Evolutionary conservation across 2,888 invertebrate genomes (phyloP), one percentile per base, ranked within the genome.

Genomic region (Trichopoda pennipes): DNA sequence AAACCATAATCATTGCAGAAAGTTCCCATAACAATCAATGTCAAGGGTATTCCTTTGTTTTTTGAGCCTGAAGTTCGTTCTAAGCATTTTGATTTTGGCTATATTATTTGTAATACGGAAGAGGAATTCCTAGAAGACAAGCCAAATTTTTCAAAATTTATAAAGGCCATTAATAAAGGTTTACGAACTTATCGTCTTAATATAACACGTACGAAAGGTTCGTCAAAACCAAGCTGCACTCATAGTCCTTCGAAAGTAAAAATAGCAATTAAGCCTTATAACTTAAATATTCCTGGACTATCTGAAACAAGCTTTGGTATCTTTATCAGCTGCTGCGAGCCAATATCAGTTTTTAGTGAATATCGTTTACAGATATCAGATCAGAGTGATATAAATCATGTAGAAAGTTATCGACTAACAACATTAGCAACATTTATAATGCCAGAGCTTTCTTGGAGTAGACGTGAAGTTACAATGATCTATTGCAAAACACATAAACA

Each of bases 11-110:
- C 32, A 51, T 72, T 47, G 2, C 69, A 88, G 88, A 85, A 85
- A 78, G 77, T 90, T 28, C 88, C 89, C 12, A 83, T 91, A 3
- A 85, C 83, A 1, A 87, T 86, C 42, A 56, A 85, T 16, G 86
- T 90, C 0, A 87, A 88, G 66, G 90, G 89, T 0, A 86, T 88
- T 8, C 90, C 90, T 0, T 80, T 90, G 9, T 84, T 82, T 17
- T 88, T 90, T 51, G 85, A 87, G 14, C 90, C 90, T 2, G 80
- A 89, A 47, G 85, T 91, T 0, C 85, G 79, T 3, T 17, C 9
- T 7, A 64, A 85, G 0, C 87, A 86, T 4, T 80, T 88, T 9
- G 81, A 90, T 73, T 84, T 86, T 4, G 90, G 89, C 1, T 44
- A 58, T 0, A 60, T 90, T 28, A 85, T 87, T 3, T 87, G 86